Percentiles rank a stretch among this genome's conserved stretches.
Evolutionary conservation across 1,140 invertebrate species (phyloP).

Genomic region (Conus betulinus): DNA sequence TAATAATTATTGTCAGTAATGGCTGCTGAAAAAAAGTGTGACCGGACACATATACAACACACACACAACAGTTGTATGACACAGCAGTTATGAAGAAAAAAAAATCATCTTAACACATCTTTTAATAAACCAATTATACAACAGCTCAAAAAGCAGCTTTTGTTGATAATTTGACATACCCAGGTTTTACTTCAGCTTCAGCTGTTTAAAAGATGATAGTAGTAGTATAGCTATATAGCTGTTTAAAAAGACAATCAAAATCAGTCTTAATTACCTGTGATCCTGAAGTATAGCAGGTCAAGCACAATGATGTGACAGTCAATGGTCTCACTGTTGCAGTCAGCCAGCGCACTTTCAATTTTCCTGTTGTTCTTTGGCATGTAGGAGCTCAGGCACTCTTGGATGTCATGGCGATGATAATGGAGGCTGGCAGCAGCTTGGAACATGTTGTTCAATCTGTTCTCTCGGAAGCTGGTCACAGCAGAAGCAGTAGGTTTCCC

Average conservation of each 20-base stretch:
- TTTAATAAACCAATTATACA: no score
- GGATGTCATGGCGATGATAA: constrained; percentile 16
- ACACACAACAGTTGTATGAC: no score
- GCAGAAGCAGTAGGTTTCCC: neutral
- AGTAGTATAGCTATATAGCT: neutral
- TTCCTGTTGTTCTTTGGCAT: neutral
- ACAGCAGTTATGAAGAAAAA: no score
- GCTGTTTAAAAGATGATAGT: no score
- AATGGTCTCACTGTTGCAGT: neutral
- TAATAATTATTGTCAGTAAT: no score
- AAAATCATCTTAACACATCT: no score
- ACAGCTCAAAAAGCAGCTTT: no score
- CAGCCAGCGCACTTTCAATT: neutral
- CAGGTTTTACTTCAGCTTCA: no score
- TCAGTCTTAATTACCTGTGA: neutral
- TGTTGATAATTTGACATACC: no score
- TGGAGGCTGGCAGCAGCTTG: neutral
- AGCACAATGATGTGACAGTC: neutral
- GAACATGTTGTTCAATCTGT: constrained; percentile 20
- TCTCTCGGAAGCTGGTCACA: neutral
- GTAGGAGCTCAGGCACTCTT: neutral
- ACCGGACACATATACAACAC: no score
- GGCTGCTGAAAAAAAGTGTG: no score
- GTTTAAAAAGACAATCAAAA: neutral
- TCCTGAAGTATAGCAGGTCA: neutral